phyloP scores from a whole-genome alignment of 2,113 vertebrate genomes.

The Syrrhaptes paradoxus region DNA sequence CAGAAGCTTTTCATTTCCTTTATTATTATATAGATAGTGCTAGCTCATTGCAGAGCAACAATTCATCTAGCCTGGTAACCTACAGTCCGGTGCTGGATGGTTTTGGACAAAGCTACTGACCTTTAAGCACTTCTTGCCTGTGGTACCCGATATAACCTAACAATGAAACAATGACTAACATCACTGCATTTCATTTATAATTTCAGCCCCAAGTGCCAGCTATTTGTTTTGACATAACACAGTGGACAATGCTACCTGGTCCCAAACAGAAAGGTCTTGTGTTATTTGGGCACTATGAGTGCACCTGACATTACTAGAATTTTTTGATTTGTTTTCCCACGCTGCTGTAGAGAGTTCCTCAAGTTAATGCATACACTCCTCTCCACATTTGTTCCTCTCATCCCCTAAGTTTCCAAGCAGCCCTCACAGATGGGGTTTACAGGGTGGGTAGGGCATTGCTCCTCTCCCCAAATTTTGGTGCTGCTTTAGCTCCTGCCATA shows the following conservation, averaged over 20 bases:
- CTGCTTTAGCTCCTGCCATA: neutral
- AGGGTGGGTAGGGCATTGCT: neutral
- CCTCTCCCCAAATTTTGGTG: neutral
- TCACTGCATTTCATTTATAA: neutral
- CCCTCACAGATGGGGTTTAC: neutral
- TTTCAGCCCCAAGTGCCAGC: neutral
- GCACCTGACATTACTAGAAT: neutral
- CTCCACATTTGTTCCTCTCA: neutral
- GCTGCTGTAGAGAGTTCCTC: neutral
- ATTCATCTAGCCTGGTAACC: neutral
- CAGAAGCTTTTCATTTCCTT: constrained; percentile 27
- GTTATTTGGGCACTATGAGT: accelerated
- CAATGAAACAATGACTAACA: constrained; percentile 7
- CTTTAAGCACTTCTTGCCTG: constrained; percentile 1
- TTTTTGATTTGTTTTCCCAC: neutral
- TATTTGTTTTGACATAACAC: neutral
- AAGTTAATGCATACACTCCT: neutral
- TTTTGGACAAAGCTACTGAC: constrained; percentile 7
- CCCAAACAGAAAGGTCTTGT: neutral
- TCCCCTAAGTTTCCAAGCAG: neutral
- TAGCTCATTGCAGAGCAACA: constrained; percentile 21
- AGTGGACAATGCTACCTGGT: neutral
- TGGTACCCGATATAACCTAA: neutral
- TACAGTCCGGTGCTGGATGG: neutral
- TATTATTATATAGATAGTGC: constrained; percentile 17